Evolutionary conservation across 1,140 invertebrate genomes (phyloP).

Genomic region (Hormaphis cornu): DNA sequence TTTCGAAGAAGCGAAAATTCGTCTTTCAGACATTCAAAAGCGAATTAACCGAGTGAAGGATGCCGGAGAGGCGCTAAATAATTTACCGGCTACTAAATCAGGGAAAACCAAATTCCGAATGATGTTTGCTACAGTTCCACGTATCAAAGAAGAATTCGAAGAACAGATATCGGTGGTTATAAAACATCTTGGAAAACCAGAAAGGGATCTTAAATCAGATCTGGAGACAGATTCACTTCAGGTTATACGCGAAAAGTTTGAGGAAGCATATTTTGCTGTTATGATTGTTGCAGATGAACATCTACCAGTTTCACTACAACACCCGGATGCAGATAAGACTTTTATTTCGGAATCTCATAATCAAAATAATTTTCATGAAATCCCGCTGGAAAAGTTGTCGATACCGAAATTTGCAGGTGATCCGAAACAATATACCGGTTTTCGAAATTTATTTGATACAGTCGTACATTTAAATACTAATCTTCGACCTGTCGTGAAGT

Average conservation of each 20-base stretch:
- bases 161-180: not conserved
- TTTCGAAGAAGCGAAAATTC: not conserved
- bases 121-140: not conserved
- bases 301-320: not conserved
- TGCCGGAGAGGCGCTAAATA: not conserved
- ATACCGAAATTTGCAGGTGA: not conserved
- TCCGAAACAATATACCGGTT: not conserved
- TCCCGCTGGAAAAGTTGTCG: not conserved
- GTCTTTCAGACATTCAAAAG: not conserved
- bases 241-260: not conserved
- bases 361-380: not conserved
- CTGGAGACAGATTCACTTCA: not conserved
- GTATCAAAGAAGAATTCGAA: not conserved
- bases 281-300: not conserved
- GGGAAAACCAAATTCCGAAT: not conserved
- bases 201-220: not conserved
- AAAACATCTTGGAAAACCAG: not conserved
- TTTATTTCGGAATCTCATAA: not conserved
- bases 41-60: not conserved
- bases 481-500: not conserved
- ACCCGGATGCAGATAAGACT: not conserved
- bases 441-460: not conserved
- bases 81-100: not conserved
- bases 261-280: not conserved
- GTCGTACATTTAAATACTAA: not conserved